A percentile compares a stretch with the other conserved stretches of the same genome.
phyloP scores from a whole-genome alignment of 1,140 invertebrate species.

The Maniola jurtina region DNA sequence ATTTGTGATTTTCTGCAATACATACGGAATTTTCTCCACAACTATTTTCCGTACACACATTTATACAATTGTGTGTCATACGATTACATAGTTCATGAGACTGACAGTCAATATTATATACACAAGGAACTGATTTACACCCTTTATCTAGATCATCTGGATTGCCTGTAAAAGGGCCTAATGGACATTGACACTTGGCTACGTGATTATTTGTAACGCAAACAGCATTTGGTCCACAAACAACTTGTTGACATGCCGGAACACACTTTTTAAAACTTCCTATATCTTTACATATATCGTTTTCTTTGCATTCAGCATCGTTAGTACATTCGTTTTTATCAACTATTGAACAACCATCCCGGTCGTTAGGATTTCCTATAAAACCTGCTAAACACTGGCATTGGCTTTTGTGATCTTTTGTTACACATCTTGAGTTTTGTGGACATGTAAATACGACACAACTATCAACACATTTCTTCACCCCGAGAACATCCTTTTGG shows the following conservation, averaged over 20 bases:
- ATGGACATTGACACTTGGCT: slow-evolving; percentile 92
- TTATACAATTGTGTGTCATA: slow-evolving; percentile 88
- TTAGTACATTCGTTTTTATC: slow-evolving; percentile 86
- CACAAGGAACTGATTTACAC: slow-evolving; percentile 89
- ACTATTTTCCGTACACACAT: slow-evolving; percentile 88
- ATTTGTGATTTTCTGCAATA: slow-evolving; percentile 89
- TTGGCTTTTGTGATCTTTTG: slow-evolving; percentile 85
- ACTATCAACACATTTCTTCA: slow-evolving; percentile 88
- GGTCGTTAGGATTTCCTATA: slow-evolving; percentile 92
- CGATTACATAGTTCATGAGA: slow-evolving; percentile 88
- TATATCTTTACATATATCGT: slow-evolving; percentile 83
- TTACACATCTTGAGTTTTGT: slow-evolving; percentile 88
- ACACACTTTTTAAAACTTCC: slow-evolving; percentile 81
- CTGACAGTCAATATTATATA: slow-evolving; percentile 91
- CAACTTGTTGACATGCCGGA: slow-evolving; percentile 86
- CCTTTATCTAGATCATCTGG: slow-evolving; percentile 86
- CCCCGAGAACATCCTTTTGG: slow-evolving; percentile 89
- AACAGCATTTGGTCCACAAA: slow-evolving; percentile 91
- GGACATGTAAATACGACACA: slow-evolving; percentile 91
- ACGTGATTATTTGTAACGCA: slow-evolving; percentile 93
- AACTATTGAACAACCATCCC: slow-evolving; percentile 87
- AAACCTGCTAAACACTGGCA: slow-evolving; percentile 90
- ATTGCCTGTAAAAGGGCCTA: slow-evolving; percentile 90
- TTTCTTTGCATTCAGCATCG: slow-evolving; percentile 90
- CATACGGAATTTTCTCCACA: slow-evolving; percentile 94